These are phyloP conservation scores for Ischnus inquisitorius DNA, from an alignment of 2,888 invertebrate genomes.

Conservation along the genomic window DNA sequence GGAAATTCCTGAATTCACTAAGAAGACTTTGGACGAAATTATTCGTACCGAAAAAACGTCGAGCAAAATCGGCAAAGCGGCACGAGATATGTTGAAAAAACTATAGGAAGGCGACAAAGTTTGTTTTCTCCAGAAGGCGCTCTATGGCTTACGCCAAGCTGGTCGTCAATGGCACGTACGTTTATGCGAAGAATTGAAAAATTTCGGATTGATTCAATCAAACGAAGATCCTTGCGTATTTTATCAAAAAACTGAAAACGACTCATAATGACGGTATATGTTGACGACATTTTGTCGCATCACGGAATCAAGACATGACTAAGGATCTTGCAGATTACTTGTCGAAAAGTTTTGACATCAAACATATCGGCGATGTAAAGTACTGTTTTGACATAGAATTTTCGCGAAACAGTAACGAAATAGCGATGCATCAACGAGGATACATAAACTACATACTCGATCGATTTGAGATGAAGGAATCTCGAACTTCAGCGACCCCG, in stretches of 20 bases:
- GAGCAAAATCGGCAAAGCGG: slow-evolving; percentile 2
- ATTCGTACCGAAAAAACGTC: slow-evolving; percentile 12
- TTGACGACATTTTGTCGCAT: slow-evolving; percentile 33
- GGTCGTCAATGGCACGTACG: slow-evolving; percentile 39
- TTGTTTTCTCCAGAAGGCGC: slow-evolving; percentile 35
- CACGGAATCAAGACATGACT: slow-evolving; percentile 19
- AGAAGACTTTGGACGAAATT: slow-evolving; percentile 29
- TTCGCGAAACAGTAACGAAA: not conserved
- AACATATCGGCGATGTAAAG: slow-evolving; percentile 65
- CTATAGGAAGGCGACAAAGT: slow-evolving; percentile 33
- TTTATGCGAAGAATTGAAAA: slow-evolving; percentile 33
- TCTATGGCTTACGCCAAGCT: slow-evolving; percentile 42
- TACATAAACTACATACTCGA: slow-evolving; percentile 36
- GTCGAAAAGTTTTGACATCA: slow-evolving; percentile 57
- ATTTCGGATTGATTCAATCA: slow-evolving; percentile 31
- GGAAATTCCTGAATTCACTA: slow-evolving; percentile 34
- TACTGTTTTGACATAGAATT: slow-evolving; percentile 73
- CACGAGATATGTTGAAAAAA: slow-evolving; percentile 24
- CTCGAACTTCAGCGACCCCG: slow-evolving; percentile 30
- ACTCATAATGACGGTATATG: slow-evolving; percentile 26
- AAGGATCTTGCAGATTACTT: slow-evolving; percentile 6
- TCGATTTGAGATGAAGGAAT: slow-evolving; percentile 40
- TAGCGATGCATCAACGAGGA: slow-evolving; percentile 28
- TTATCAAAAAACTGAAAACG: slow-evolving; percentile 18
- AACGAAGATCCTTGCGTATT: slow-evolving; percentile 29